Evolutionary conservation across 1,140 invertebrate genomes (phyloP).

Genomic region (Tribolium madens): DNA sequence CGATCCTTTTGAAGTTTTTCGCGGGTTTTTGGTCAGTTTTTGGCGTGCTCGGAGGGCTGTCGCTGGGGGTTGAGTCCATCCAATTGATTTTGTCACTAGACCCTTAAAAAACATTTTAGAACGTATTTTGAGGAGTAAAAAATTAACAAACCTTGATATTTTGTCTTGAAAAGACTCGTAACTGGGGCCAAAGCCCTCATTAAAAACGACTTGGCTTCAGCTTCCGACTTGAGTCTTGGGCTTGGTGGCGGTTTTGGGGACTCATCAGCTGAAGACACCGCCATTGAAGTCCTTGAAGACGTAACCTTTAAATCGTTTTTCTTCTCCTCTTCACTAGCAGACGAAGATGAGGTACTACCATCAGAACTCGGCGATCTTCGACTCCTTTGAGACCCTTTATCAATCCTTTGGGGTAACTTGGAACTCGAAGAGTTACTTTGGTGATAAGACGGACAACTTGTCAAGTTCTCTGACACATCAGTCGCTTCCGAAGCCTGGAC

Average conservation of each 20-base stretch:
- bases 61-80: conserved; percentile 48
- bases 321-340: conserved; percentile 68
- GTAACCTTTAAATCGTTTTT: conserved; percentile 59
- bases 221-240: conserved; percentile 67
- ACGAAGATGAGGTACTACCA: conserved; percentile 63
- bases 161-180: conserved; percentile 75
- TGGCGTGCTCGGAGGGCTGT: neutral
- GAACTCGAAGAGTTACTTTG: conserved; percentile 55
- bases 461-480: conserved; percentile 61
- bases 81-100: conserved; percentile 54
- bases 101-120: conserved; percentile 7
- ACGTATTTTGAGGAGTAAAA: neutral
- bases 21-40: conserved; percentile 7
- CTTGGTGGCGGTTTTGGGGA: conserved; percentile 68
- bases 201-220: conserved; percentile 77
- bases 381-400: conserved; percentile 63
- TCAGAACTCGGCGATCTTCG: conserved; percentile 65
- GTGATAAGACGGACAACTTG: conserved; percentile 59
- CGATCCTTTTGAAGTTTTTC: conserved; percentile 64
- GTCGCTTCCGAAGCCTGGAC: conserved; percentile 58
- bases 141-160: conserved; percentile 54
- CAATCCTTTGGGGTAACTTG: conserved; percentile 58
- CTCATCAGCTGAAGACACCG: conserved; percentile 72
- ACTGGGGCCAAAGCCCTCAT: conserved; percentile 77
- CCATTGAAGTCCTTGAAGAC: conserved; percentile 67